phyloP scores from a whole-genome alignment of 2,888 invertebrate genomes.

The Drosophila robusta region DNA sequence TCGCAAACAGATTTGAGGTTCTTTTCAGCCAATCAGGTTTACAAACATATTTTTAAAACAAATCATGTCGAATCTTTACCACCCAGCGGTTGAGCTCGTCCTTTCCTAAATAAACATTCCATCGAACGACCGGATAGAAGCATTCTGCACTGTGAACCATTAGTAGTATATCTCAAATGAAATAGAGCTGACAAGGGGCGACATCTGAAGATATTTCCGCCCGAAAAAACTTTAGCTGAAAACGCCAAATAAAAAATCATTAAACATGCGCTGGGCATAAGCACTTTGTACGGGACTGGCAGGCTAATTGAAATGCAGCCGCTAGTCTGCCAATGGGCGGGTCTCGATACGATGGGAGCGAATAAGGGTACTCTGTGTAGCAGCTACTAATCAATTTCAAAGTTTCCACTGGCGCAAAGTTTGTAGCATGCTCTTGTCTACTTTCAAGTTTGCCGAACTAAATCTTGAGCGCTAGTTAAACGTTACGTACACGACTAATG shows the following conservation, averaged over 20 bases:
- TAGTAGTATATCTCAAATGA: not conserved
- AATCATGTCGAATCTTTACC: too few relatives aligned
- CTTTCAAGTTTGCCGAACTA: conserved; percentile 56
- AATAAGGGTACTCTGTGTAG: conserved; percentile 17
- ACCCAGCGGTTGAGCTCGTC: conserved; percentile 1
- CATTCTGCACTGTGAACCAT: not conserved
- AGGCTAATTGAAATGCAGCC: conserved; percentile 71
- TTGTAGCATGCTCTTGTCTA: conserved; percentile 52
- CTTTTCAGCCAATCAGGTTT: too few relatives aligned
- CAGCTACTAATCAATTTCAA: conserved; percentile 72
- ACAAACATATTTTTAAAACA: too few relatives aligned
- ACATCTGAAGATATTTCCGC: not conserved
- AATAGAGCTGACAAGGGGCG: conserved; percentile 10
- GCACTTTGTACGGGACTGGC: conserved; percentile 6
- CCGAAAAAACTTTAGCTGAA: conserved; percentile 13
- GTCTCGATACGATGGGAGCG: not conserved
- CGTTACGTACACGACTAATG: conserved; percentile 67
- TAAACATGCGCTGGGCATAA: conserved; percentile 23
- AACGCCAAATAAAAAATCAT: conserved; percentile 24
- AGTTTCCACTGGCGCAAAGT: conserved; percentile 62
- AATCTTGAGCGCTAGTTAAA: conserved; percentile 65
- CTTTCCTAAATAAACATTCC: not conserved
- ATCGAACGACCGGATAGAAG: not conserved
- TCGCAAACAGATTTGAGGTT: not conserved
- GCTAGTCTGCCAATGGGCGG: conserved; percentile 39